Base-by-base conservation (phyloP, 2,888 invertebrate species). In the Drosophila putrida region DNA sequence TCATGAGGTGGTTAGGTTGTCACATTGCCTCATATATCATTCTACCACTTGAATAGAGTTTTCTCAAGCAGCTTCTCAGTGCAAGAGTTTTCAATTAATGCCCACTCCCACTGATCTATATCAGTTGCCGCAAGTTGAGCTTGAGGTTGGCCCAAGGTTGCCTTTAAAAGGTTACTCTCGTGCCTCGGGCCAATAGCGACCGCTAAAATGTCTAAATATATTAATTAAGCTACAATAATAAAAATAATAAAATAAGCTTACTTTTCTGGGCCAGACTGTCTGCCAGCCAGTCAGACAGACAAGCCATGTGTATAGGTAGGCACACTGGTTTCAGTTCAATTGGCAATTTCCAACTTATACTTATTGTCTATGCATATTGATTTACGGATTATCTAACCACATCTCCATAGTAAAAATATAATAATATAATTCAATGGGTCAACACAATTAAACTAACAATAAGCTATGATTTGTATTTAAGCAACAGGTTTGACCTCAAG, bases 91-190 rank as follows among this genome's bases (percentile, higher is more conserved):
- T 82, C 82, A 88, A 79, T 88, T 85, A 79, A 54, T 55, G 66
- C 66, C 82, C 82, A 82, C 88, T 76, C 82, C 88, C 65, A 75
- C 63, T 76, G 88, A 88, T 88, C 80, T 63, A 68, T 85, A 88
- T 82, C 82, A 63, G 78, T 67, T 75, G 76, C 38, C 66, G 13
- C 53, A 20, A 51, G 55, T 35, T 38, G 53, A 69, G 51, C 44
- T 51, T 64, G 44, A 39, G 53, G 25, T 33, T 27, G 39, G 35
- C 27, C 44, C 86, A 82, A 82, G 82, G 82, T 80, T 79, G 61
- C n/a, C 70, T 67, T 74, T 36, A 70, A 82, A 85, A 82, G 88
- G 86, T 82, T 69, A 82, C 66, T 39, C 79, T 60, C 47, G 39
- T 46, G 61, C 85, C 66, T 57, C 63, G 20, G 61, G 72, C 79